Base-by-base conservation (phyloP, 92 coral and sea anemone species). In the Porites lobata region DNA sequence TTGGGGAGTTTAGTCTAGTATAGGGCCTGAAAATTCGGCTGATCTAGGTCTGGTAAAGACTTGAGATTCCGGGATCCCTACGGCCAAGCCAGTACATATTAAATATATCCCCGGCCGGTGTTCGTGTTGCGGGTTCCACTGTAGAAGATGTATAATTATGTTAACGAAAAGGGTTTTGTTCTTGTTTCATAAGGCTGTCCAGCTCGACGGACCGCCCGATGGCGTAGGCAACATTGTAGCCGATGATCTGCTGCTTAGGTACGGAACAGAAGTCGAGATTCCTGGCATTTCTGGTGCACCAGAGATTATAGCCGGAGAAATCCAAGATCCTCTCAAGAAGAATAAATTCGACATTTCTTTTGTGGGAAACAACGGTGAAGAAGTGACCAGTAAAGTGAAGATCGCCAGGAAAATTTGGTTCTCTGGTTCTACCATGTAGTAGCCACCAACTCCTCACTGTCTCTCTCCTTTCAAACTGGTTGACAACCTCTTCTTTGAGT, bases 171-270 rank as follows among this genome's bases (percentile, higher is more conserved):
- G 47, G 47, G 47, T 38, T 38, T 38, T 38, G 2, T 79, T 76
- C 89, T 86, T 47, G 94, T 67, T 84, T 69, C 90, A 83, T 64
- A 96, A 96, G 96, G 96, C 95, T 1, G 94, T 92, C 26, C 92
- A 93, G 69, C 94, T 96, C 4, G 92, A 76, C 2, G 75, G 83
- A n/a, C 64, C 85, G 4, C 95, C 95, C 4, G 80, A 66, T 9
- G 92, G 90, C 11, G 81, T 93, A 9, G 68, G 90, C 20, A 64
- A 38, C 10, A 62, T 66, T 8, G 84, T 63, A 2, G 80, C 72
- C 5, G 91, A 89, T 19, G 84, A 80, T 18, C 74, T 91, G 50
- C 71, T 96, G 56, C 80, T 96, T 74, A 82, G 86, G 56, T 86
- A 93, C 64, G 98, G 96, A 18, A 78, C 91, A 13, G 92, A 88